Evolutionary conservation across 2,888 invertebrate species (phyloP), one percentile per base, ranked within the genome.

Genomic region (Synergus gifuensis): DNA sequence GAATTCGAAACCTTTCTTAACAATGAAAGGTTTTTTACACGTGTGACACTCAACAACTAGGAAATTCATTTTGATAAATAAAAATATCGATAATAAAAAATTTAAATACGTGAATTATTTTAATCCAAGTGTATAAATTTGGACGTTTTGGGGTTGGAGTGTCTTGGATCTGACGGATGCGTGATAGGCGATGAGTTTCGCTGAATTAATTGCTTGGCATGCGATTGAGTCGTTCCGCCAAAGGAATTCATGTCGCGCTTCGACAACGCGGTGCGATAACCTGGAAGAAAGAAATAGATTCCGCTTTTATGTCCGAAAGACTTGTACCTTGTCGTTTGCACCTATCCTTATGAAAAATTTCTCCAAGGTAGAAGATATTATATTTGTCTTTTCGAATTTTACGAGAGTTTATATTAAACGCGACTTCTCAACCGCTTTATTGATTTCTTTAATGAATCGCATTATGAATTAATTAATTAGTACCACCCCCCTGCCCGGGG

Each of bases 191-290:
- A 81, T 82, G 85, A 83, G 84, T 85, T 87, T 87, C 82, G 84
- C 81, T 83, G 85, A 85, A 87, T 85, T 87, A 86, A 86, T 87
- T 85, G 85, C 82, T 76, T 83, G 84, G 78, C 82, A 81, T 81
- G 77, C 84, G 86, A 87, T 86, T 86, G 85, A 86, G 87, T 84
- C 85, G 86, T 86, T 82, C 82, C 83, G 83, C 79, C 83, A 79
- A 82, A 82, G 82, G 84, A 82, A 82, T 82, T 80, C 83, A 81
- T 82, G 80, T 79, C 79, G 81, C 76, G 76, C 79, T 78, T 78
- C 73, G 49, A 73, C 73, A 73, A 73, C 73, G 49, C 73, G 49
- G 73, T 73, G 73, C 73, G 73, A 73, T 73, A 73, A 73, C 54
- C 73, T 73, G 54, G 73, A 54, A 40, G 49, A 69, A 73, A 73